Evolutionary conservation across 2,113 vertebrate genomes (phyloP).

Genomic region (Triplophysa siluroides): DNA sequence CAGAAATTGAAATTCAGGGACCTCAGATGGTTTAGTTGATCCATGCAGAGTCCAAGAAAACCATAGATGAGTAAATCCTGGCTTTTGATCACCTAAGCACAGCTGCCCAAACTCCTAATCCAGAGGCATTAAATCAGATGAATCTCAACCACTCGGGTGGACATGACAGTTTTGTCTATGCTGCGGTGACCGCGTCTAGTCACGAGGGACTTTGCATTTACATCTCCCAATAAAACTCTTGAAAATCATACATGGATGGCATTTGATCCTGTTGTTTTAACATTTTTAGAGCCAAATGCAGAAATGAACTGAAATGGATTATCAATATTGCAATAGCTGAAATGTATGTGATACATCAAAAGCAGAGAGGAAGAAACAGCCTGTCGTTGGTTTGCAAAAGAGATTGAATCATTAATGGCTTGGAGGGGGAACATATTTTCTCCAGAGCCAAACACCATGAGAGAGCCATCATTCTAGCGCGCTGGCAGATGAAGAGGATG

Average conservation of each 20-base stretch:
- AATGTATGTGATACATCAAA: constrained; percentile 28
- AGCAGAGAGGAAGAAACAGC: constrained; percentile 34
- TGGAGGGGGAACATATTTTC: constrained; percentile 41
- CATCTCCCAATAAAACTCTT: constrained; percentile 27
- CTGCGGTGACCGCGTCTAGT: constrained; percentile 26
- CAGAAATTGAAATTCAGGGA: constrained; percentile 50
- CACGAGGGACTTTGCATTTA: constrained; percentile 45
- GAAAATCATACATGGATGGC: constrained; percentile 1
- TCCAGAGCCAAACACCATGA: constrained; percentile 42
- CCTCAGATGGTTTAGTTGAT: constrained; percentile 53
- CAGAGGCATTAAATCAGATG: constrained; percentile 43
- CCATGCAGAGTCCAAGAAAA: constrained; percentile 36
- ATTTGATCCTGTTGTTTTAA: background rate
- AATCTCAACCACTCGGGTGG: constrained; percentile 18
- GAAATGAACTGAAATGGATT: constrained; percentile 22
- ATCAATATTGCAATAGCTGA: constrained; percentile 34
- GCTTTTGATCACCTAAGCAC: constrained; percentile 46
- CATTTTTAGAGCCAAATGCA: background rate
- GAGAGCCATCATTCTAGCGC: constrained; percentile 48
- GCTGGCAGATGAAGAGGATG: constrained; percentile 48
- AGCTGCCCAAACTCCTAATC: constrained; percentile 45
- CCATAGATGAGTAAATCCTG: constrained; percentile 28
- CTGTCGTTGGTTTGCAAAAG: constrained; percentile 29
- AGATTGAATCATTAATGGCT: constrained; percentile 49
- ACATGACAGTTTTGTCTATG: constrained; percentile 17